phyloP scores from a whole-genome alignment of 2,113 vertebrate genomes.

The Progne subis region DNA sequence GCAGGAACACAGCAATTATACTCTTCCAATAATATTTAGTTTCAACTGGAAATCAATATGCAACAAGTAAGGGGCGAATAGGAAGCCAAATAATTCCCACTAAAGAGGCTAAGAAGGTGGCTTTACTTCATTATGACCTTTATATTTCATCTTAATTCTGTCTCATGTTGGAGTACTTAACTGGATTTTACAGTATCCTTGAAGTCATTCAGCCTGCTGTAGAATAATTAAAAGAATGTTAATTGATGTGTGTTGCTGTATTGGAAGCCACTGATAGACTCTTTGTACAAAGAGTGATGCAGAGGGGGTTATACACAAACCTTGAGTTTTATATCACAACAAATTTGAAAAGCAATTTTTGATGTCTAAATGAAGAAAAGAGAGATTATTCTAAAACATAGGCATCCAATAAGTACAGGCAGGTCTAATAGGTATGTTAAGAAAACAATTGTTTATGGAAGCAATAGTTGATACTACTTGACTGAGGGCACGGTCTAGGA shows the following conservation, averaged over 20 bases:
- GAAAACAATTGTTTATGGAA: neutral
- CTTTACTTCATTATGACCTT: neutral
- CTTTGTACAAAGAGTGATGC: neutral
- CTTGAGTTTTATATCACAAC: neutral
- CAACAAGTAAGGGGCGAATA: neutral
- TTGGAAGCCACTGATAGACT: neutral
- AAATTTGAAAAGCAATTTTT: neutral
- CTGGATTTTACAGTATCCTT: neutral
- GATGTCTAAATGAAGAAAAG: neutral
- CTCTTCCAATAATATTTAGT: neutral
- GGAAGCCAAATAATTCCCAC: neutral
- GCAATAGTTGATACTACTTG: neutral
- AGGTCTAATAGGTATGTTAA: neutral
- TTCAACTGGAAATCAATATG: neutral
- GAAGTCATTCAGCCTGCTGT: neutral
- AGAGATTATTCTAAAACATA: neutral
- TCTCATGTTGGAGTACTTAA: neutral
- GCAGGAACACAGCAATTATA: neutral
- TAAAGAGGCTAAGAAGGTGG: neutral
- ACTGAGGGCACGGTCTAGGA: neutral
- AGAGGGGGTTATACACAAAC: neutral
- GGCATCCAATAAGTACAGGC: neutral
- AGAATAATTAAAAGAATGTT: neutral
- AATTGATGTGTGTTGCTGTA: neutral
- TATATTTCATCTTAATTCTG: neutral